Evolutionary conservation across 2,797 vertebrate species (phyloP), one percentile per base, ranked within the genome.

Genomic region (Siniperca scherzeri): DNA sequence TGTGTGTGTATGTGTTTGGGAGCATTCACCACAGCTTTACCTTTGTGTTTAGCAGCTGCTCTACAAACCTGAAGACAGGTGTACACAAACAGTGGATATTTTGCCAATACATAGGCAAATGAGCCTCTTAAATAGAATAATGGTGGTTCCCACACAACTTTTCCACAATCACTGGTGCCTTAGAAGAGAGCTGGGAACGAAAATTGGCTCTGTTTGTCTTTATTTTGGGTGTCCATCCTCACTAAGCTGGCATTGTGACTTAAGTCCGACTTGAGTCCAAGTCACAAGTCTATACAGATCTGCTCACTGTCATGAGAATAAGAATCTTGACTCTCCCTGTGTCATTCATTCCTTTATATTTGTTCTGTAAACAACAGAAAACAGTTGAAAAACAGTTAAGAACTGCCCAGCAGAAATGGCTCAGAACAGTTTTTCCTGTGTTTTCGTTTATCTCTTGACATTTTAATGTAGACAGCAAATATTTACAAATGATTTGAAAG

Each of bases 31-130:
- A 81, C 71, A 78, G 65, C 60, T 80, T 46, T 21, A 42, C 57
- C 67, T 90, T 77, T 86, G 78, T 87, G 77, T 81, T 87, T 0
- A 78, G 87, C 92, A 94, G 92, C 91, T 94, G 93, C 86, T 83
- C 71, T 67, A 38, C 52, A 53, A 80, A 78, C 79, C 85, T 67
- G 25, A 71, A 60, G 79, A 85, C 88, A 83, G 92, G 90, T 93
- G 90, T 91, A 92, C 90, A 94, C 91, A 94, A 94, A 93, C 89
- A 89, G 30, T 52, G 44, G 81, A 68, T 91, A 92, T 93, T 92
- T 93, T 91, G 90, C 88, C 84, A 90, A 91, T 89, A 88, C 87
- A 77, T 89, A 95, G 77, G 91, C 93, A 94, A 94, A 94, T 92
- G 25, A 93, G 83, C 66, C 68, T 65, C 72, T 79, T 76, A 72